A percentile compares a stretch with the other conserved stretches of the same genome.
Evolutionary conservation across 92 coral and sea anemone species (phyloP).

Genomic region (Zoanthus solanderi): DNA sequence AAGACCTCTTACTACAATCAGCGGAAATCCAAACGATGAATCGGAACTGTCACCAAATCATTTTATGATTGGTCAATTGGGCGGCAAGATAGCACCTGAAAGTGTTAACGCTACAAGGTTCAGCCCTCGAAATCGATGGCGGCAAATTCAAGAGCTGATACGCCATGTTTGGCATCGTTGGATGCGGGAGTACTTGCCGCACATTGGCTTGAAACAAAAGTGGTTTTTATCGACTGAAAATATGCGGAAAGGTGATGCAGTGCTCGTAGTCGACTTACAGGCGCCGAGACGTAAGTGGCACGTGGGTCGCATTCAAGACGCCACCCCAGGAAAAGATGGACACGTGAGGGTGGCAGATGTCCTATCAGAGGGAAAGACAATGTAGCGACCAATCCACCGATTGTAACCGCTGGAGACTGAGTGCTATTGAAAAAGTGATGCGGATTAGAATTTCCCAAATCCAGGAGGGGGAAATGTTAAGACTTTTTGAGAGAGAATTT

Average conservation of each 20-base stretch:
- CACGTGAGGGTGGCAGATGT: constrained; percentile 62
- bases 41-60: constrained; percentile 59
- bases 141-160: constrained; percentile 70
- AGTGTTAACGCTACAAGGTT: constrained; percentile 66
- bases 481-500: neutral
- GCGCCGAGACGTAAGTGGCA: constrained; percentile 20
- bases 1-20: neutral
- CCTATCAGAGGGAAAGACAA: constrained; percentile 40
- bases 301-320: constrained; percentile 47
- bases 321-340: constrained; percentile 58
- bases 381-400: constrained; percentile 48
- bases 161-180: constrained; percentile 72
- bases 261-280: constrained; percentile 10
- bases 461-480: constrained; percentile 49
- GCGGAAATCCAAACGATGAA: too few relatives aligned
- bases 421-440: neutral
- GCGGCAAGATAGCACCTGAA: constrained; percentile 77
- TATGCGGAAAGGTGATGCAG: neutral
- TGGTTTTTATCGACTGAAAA: constrained; percentile 53
- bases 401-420: constrained; percentile 54
- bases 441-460: constrained; percentile 6
- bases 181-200: constrained; percentile 70
- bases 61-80: constrained; percentile 69
- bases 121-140: constrained; percentile 62
- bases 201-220: constrained; percentile 66